A percentile compares a stretch with the other conserved stretches of the same genome.
These are phyloP conservation scores for Netta rufina DNA, from an alignment of 2,797 vertebrate species.

Conservation along the genomic window DNA sequence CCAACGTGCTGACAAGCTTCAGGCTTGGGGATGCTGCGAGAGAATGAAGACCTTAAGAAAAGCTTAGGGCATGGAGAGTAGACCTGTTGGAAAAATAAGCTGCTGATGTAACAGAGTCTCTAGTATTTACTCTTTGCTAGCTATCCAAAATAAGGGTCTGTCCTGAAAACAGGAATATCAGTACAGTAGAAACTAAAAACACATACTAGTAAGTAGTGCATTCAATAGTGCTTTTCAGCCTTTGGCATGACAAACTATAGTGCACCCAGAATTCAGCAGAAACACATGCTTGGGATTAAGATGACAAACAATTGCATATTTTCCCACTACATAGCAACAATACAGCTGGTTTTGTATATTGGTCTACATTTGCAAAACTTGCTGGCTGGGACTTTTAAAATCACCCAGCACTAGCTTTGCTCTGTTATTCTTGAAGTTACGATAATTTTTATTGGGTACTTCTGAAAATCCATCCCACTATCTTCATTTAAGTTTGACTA, in stretches of 20 bases:
- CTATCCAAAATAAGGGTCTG: neutral
- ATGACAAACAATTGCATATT: neutral
- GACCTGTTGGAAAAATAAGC: neutral
- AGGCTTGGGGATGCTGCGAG: fast-evolving
- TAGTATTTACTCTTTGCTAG: neutral
- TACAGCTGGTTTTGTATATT: neutral
- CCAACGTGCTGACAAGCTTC: neutral
- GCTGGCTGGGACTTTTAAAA: neutral
- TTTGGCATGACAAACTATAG: neutral
- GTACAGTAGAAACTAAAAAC: neutral
- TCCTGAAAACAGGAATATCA: neutral
- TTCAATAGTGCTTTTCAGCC: neutral
- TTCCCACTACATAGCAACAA: neutral
- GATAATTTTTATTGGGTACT: neutral
- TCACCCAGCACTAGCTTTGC: neutral
- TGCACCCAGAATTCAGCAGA: neutral
- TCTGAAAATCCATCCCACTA: neutral
- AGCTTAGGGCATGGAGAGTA: neutral
- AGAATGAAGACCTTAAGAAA: neutral
- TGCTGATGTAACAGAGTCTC: neutral
- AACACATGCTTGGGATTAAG: neutral
- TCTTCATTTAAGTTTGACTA: neutral
- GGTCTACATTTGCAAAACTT: neutral
- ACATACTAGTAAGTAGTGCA: neutral
- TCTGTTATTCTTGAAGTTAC: neutral